Base-by-base conservation (phyloP, 2,888 invertebrate genomes). In the Hartigia nigra region DNA sequence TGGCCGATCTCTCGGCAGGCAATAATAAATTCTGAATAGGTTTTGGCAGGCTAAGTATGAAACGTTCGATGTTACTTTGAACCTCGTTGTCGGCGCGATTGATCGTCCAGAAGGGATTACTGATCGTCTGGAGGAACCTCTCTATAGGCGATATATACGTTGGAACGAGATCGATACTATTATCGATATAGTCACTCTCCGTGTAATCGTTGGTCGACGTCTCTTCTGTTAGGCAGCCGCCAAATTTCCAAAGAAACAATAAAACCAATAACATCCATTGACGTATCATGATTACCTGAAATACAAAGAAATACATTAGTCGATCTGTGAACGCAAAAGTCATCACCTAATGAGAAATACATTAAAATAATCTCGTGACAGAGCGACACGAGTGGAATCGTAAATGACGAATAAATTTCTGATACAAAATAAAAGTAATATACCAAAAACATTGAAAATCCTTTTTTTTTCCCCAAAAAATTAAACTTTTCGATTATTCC, bases 81-180 rank as follows among this genome's bases (percentile, higher is more conserved):
- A 69, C 31, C 14, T 79, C 70, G 31, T 79, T 75, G 32, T 76
- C 74, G 1, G 74, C 35, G 9, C 76, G 76, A 69, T 78, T 78
- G 74, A 74, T 76, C 32, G 76, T 55, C 23, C 76, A n/a, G 36
- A 78, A 78, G 11, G 78, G 76, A 31, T 76, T 78, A 31, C 37
- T 39, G 32, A 78, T 3, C 12, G 39, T 76, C 31, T 74, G 74
- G 12, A 78, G 39, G 34, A 78, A 69, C 34, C 74, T 37, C 12
- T 78, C 78, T 36, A 74, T 12, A 14, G 69, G 55, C 12, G 78
- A 78, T 34, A 35, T 69, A 32, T 70, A 70, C 12, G 72, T 72
- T 32, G 72, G 72, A 12, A 32, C 2, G 9, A 14, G 14, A 14
- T 72, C 72, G 72, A 72, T 72, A 31, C 31, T 12, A 12, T 72